Evolutionary conservation across 1,140 invertebrate genomes (phyloP).

Genomic region (Andrena cerasifolii): DNA sequence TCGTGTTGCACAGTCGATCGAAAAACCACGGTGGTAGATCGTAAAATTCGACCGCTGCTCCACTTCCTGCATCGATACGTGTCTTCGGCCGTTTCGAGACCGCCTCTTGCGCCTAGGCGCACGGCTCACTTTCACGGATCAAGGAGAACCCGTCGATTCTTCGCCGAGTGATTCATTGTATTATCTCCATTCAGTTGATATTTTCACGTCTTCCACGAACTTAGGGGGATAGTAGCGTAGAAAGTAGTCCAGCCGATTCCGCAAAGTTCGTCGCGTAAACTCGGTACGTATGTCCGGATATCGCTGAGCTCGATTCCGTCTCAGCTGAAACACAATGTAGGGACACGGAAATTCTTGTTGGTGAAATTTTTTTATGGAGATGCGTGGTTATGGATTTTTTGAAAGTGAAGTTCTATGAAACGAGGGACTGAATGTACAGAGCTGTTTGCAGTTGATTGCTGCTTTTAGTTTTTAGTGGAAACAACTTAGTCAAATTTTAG

Average conservation of each 20-base stretch:
- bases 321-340: no score
- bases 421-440: no score
- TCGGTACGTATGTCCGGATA: no score
- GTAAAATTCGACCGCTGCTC: conserved; percentile 41
- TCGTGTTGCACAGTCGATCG: conserved; percentile 19
- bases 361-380: no score
- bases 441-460: no score
- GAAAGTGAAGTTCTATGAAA: no score
- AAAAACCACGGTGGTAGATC: conserved; percentile 40
- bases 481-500: no score
- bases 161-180: conserved; percentile 10
- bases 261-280: not conserved
- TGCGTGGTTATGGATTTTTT: no score
- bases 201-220: conserved; percentile 4
- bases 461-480: no score
- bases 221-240: not conserved
- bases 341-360: no score
- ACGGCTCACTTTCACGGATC: conserved; percentile 50
- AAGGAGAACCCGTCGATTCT: conserved; percentile 40
- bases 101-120: conserved; percentile 20
- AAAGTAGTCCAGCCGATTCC: not conserved
- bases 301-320: no score
- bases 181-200: conserved; percentile 30
- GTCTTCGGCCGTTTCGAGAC: conserved; percentile 24
- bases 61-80: conserved; percentile 56